A percentile compares a stretch with the other conserved stretches of the same genome.
Conservation (phyloP, 2,797 vertebrate species). For the Otolemur crassicaudatus region DNA sequence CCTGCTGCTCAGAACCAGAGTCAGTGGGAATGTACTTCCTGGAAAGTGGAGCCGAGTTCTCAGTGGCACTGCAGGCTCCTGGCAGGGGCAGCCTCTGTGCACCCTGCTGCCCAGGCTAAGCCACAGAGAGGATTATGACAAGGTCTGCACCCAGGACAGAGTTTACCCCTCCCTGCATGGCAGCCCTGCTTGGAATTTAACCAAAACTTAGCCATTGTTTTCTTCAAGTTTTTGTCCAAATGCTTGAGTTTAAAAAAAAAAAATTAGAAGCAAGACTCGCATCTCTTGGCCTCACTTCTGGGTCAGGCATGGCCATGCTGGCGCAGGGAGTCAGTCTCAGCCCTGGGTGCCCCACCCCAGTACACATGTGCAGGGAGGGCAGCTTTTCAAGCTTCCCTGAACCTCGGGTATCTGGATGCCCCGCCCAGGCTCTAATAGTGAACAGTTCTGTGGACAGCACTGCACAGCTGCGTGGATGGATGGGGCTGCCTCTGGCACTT, state of each 20-base stretch:
- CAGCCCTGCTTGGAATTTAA: neutral
- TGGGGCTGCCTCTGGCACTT: fast-evolving
- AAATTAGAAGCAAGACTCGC: neutral
- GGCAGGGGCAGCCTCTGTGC: neutral
- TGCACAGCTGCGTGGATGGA: fast-evolving
- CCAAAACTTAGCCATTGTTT: neutral
- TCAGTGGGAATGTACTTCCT: neutral
- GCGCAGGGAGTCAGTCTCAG: neutral
- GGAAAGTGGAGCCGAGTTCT: neutral
- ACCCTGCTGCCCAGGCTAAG: neutral
- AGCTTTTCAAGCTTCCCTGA: neutral
- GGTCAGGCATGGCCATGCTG: neutral
- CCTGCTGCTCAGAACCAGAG: neutral
- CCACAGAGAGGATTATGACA: neutral
- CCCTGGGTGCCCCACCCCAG: neutral
- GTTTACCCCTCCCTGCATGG: neutral
- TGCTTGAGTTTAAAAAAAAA: neutral
- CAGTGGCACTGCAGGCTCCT: neutral
- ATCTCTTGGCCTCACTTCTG: neutral
- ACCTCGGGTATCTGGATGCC: neutral
- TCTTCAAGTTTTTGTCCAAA: neutral
- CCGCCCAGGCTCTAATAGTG: neutral
- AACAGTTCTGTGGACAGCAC: too few species aligned
- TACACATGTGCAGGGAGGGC: neutral
- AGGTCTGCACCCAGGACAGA: neutral